Evolutionary conservation across 2,888 invertebrate species (phyloP), one percentile per base, ranked within the genome.

Genomic region (Apoda limacodes): DNA sequence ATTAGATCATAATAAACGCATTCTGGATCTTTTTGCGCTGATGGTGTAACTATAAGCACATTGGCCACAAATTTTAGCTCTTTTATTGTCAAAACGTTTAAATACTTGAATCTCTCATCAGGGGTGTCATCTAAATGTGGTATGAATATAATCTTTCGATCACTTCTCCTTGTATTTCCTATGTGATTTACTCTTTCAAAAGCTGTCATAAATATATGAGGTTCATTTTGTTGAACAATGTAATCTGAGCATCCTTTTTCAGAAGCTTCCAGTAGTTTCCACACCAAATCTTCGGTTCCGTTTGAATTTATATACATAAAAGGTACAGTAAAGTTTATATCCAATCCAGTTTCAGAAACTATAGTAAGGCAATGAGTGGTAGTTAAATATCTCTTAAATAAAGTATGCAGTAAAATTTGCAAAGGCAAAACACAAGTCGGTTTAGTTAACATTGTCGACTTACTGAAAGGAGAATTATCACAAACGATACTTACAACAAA

Each of bases 231-330:
- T 39, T 52, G 52, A 6, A 82, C 58, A 3, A 82, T 52, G 33
- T 75, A 81, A 52, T 76, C 81, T 7, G 76, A 75, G 49, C 82
- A 83, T 7, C 80, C 82, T 23, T 57, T 62, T 54, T 81, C 80
- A 2, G 72, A 69, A 2, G 63, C 58, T 13, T 54, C 39, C 1
- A 70, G 32, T 37, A 76, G 43, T 26, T 59, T 52, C 6, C 52
- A 29, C 5, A 48, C 39, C 1, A 74, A 40, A 32, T 46, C 43
- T 14, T 51, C 44, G 21, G 43, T 49, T 2, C 46, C 43, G 34
- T 57, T 52, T 3, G 53, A 52, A 17, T 39, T 32, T 12, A 74
- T 48, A 29, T 48, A 50, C 9, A 56, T 57, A 32, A 59, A 62
- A 35, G 44, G 52, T 12, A 39, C 37, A 14, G 56, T 37, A 5